Conservation (phyloP, 2,113 vertebrate genomes). For the Pan troglodytes region NHGRI_mPanTro3-v2.1_pri NC_072412.2:83144001-83144500, state of each 20-base stretch:
- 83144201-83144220: not conserved
- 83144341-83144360: slow-evolving; percentile 43
- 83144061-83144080: not conserved
- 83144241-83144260: not conserved
- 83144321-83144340: slow-evolving; percentile 53
- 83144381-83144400: slow-evolving; percentile 43
- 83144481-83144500: not conserved
- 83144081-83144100: not conserved
- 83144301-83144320: slow-evolving; percentile 60
- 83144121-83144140: not conserved
- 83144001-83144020: not conserved
- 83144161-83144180: not conserved
- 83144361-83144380: slow-evolving; percentile 43
- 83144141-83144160: not conserved
- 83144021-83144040: not conserved
- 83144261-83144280: not conserved
- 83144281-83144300: not conserved
- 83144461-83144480: slow-evolving; percentile 48
- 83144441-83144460: slow-evolving; percentile 48
- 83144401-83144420: slow-evolving; percentile 63
- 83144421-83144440: not conserved
- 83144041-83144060: not conserved
- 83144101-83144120: not conserved
- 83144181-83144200: not conserved
- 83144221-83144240: slow-evolving; percentile 6